Conservation (phyloP, 2,888 invertebrate genomes). For the Calephelis perditalis region DNA sequence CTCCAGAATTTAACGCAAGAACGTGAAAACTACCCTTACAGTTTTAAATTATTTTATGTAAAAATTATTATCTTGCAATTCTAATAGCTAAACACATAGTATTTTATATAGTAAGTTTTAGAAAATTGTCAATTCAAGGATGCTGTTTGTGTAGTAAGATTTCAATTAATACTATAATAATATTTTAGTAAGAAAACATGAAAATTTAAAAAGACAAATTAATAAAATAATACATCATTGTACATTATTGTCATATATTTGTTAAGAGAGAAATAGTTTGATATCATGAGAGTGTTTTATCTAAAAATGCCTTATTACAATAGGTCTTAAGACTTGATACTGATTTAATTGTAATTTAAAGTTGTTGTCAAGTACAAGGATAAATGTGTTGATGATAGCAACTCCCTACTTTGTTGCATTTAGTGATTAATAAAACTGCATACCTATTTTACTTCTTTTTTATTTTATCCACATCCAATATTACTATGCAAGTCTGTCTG, state of each 20-base stretch:
- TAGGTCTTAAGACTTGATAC: conserved; percentile 75
- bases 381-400: conserved; percentile 56
- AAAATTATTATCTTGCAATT: neutral
- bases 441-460: conserved; percentile 65
- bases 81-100: neutral
- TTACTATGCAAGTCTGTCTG: neutral
- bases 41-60: neutral
- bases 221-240: conserved; percentile 47
- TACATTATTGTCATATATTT: conserved; percentile 53
- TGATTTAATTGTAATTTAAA: conserved; percentile 65
- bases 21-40: neutral
- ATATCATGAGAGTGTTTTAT: conserved; percentile 73
- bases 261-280: conserved; percentile 72
- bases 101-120: conserved; percentile 14
- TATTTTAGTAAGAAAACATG: conserved; percentile 59
- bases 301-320: conserved; percentile 76
- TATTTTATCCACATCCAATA: conserved; percentile 32
- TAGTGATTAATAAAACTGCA: conserved; percentile 77
- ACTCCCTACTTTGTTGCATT: conserved; percentile 75
- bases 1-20: neutral
- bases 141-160: conserved; percentile 54
- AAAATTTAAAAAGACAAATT: conserved; percentile 59
- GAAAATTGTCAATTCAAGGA: conserved; percentile 63
- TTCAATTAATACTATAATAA: conserved; percentile 60
- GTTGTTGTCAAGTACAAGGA: conserved; percentile 59